Evolutionary conservation across 2,888 invertebrate species (phyloP).

Genomic region (Hymenopus coronatus): DNA sequence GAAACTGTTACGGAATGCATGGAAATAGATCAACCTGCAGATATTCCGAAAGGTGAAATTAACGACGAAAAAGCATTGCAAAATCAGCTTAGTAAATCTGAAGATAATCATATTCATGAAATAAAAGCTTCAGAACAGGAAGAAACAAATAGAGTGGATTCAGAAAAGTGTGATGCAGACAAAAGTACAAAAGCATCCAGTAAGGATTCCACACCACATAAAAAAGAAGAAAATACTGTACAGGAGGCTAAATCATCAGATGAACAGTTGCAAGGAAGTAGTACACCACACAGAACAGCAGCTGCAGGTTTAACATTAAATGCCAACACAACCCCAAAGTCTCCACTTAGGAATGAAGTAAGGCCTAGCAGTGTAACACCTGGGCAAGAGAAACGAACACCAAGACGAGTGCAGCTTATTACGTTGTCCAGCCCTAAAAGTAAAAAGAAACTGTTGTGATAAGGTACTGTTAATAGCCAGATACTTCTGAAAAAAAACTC

Average conservation of each 20-base stretch:
- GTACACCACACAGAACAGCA: neutral
- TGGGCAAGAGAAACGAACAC: slow-evolving; percentile 53
- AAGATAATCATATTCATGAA: neutral
- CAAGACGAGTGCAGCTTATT: slow-evolving; percentile 68
- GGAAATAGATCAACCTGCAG: neutral
- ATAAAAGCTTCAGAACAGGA: neutral
- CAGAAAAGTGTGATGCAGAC: neutral
- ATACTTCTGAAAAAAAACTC: too few relatives aligned
- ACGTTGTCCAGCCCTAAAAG: slow-evolving; percentile 77
- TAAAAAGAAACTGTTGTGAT: slow-evolving; percentile 51
- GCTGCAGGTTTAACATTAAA: neutral
- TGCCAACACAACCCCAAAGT: neutral
- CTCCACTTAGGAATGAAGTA: neutral
- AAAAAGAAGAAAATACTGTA: neutral
- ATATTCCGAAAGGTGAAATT: neutral
- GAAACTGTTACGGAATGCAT: neutral
- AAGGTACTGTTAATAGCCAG: neutral
- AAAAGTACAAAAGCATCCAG: neutral
- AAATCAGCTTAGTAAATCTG: neutral
- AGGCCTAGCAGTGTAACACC: slow-evolving; percentile 21
- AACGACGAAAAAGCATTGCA: neutral
- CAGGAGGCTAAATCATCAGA: too few relatives aligned
- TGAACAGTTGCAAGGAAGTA: neutral
- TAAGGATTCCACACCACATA: neutral
- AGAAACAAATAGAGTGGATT: neutral